Conservation (phyloP, 2,113 vertebrate genomes). For the Microtus montanus region DNA sequence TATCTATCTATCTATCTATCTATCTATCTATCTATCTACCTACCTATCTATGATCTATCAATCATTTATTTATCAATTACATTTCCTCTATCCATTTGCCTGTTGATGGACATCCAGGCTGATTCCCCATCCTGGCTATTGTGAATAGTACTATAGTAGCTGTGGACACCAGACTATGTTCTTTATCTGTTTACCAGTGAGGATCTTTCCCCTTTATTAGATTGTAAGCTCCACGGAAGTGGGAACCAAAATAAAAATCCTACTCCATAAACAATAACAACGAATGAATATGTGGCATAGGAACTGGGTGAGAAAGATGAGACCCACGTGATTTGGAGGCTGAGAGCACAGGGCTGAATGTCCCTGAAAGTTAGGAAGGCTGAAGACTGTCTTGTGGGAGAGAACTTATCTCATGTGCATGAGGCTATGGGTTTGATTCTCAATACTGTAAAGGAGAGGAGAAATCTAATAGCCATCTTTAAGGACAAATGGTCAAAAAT, state of each 20-base stretch:
- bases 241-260: background rate
- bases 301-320: background rate
- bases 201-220: background rate
- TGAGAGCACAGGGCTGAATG: background rate
- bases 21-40: background rate
- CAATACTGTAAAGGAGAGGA: background rate
- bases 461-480: constrained; percentile 11
- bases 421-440: background rate
- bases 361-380: background rate
- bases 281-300: background rate
- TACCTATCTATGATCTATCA: no score
- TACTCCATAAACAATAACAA: background rate
- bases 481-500: constrained; percentile 23
- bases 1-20: background rate
- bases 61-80: background rate
- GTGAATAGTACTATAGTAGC: no score
- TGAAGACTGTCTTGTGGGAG: background rate
- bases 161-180: no score
- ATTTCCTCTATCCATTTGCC: background rate
- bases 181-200: background rate
- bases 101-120: background rate
- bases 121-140: background rate
- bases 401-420: background rate
- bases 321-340: background rate
- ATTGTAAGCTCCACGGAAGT: background rate